Evolutionary conservation across 2,113 vertebrate species (phyloP), one percentile per base, ranked within the genome.

Genomic region (Muntiacus muntjak): DNA sequence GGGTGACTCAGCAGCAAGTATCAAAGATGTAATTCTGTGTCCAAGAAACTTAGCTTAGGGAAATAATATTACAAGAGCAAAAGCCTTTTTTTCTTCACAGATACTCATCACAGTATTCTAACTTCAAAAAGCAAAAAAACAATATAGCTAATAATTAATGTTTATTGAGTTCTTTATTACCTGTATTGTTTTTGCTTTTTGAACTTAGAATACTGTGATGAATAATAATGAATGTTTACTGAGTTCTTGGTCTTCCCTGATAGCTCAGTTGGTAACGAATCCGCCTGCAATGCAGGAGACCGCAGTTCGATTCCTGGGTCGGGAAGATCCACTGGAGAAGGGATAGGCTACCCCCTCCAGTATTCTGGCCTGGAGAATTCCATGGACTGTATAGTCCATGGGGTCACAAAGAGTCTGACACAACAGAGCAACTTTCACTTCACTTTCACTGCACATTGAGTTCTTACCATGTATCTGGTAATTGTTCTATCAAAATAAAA

Each of bases 121-220:
- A 89, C 17, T 79, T 64, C 36, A 92, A 96, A 92, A 96, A 52
- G 2, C 23, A 45, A 23, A 87, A 87, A 93, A 64, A 81, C 28
- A 85, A n/a, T 28, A 76, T 28, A 71, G 47, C 3, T 30, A 95
- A 57, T 78, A 92, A 64, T 33, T 25, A 96, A n/a, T 76, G 74
- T 62, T 74, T 71, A 60, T 9, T 91, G 36, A 91, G 10, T 36
- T 47, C 7, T 86, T 92, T 33, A 64, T n/a, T 64, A 64, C 7
- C 7, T n/a, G 17, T 64, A 17, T 17, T 64, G 15, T 64, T 17
- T 57, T 57, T 25, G 55, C 55, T 57, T 25, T 17, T 64, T 17
- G 15, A 64, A 64, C 7, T 64, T 17, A n/a, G 30, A 8, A 64
- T 64, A n/a, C 3, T 4, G 30, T 64, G 62, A 64, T 64, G 62